Percentiles rank a stretch among this genome's conserved stretches.
phyloP scores from a whole-genome alignment of 1,140 invertebrate genomes.

The Sitobion miscanthi region DNA sequence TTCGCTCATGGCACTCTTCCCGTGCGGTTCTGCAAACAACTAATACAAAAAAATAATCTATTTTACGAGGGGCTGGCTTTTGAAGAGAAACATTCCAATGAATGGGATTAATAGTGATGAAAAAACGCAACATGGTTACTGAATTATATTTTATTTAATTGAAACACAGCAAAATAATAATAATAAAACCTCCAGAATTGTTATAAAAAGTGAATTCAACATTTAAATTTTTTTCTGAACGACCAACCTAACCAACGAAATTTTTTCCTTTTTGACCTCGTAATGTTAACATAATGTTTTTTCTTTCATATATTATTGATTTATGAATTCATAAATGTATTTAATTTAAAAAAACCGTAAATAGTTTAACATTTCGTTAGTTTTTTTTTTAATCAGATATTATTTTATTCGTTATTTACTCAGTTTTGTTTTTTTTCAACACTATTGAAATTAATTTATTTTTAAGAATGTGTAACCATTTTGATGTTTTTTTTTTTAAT shows the following conservation, averaged over 20 bases:
- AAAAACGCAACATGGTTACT: slow-evolving; percentile 39
- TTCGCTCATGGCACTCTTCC: background rate
- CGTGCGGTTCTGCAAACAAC: background rate
- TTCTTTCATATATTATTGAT: background rate
- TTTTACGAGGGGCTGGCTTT: slow-evolving; percentile 27
- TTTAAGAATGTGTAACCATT: background rate
- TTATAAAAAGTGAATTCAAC: slow-evolving; percentile 21
- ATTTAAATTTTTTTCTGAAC: background rate
- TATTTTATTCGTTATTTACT: background rate
- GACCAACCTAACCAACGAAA: background rate
- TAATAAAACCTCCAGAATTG: background rate
- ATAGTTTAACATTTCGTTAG: background rate
- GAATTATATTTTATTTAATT: slow-evolving; percentile 13
- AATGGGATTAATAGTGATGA: slow-evolving; percentile 45
- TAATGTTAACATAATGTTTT: background rate
- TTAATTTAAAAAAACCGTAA: background rate
- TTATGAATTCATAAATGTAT: background rate
- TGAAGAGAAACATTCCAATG: slow-evolving; percentile 16
- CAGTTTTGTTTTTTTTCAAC: too few species aligned
- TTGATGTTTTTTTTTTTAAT: background rate
- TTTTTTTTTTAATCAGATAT: background rate
- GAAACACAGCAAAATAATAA: slow-evolving; percentile 11
- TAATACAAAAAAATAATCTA: slow-evolving; percentile 36
- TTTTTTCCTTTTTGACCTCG: background rate
- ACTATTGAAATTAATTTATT: background rate